phyloP scores from a whole-genome alignment of 30 jellyfish, hydroid and myxozoan species.

The Nemopilema nomurai region DNA sequence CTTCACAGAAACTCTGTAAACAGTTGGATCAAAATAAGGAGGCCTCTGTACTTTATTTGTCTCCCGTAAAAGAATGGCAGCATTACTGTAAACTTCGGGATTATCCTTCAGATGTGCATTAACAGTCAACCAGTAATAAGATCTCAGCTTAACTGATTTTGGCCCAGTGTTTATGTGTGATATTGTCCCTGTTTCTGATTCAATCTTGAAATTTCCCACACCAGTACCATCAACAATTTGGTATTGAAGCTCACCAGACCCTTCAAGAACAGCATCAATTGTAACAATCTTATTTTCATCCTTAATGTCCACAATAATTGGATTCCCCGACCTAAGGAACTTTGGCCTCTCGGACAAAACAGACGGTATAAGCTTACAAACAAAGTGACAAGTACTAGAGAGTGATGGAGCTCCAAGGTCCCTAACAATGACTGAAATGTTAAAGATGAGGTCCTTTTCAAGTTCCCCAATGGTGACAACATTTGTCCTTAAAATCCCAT shows the following conservation, averaged over 20 bases:
- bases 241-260: slow-evolving; percentile 64
- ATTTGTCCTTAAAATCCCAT: slow-evolving; percentile 62
- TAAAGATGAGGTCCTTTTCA: slow-evolving; percentile 10
- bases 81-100: slow-evolving; percentile 73
- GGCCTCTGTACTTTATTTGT: slow-evolving; percentile 8
- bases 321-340: slow-evolving; percentile 32
- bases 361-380: slow-evolving; percentile 28
- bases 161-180: neutral
- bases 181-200: slow-evolving; percentile 55
- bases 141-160: neutral
- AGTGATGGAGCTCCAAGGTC: slow-evolving; percentile 68
- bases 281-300: neutral
- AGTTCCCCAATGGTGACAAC: slow-evolving; percentile 23
- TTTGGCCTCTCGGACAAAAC: slow-evolving; percentile 53
- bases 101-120: slow-evolving; percentile 81
- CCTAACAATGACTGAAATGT: slow-evolving; percentile 49
- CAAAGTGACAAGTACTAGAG: slow-evolving; percentile 44
- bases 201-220: slow-evolving; percentile 64
- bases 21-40: slow-evolving; percentile 75
- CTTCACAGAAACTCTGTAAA: slow-evolving; percentile 49
- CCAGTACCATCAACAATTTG: slow-evolving; percentile 95
- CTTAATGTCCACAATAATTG: slow-evolving; percentile 29
- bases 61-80: slow-evolving; percentile 60
- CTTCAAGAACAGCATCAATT: slow-evolving; percentile 45
- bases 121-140: slow-evolving; percentile 89